Evolutionary conservation across 2,888 invertebrate species (phyloP), one percentile per base, ranked within the genome.

Genomic region (Drosophila nr. medialis): DNA sequence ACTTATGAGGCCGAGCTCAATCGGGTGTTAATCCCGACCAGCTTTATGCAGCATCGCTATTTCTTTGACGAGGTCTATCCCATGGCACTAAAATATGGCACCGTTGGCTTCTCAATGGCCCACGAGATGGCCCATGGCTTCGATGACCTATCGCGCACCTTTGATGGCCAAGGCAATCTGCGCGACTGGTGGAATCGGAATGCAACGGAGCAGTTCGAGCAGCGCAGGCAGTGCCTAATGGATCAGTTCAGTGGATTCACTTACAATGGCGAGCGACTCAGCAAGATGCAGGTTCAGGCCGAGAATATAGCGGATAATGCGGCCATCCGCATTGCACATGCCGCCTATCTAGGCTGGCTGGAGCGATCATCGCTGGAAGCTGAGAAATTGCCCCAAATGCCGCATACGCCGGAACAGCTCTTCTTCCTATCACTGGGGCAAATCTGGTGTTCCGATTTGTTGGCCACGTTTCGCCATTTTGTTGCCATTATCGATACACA

Each of bases 301-400:
- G 91, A 92, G 72, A 90, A 91, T 54, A 90, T 92, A 50, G 91
- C 92, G 18, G 93, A 92, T 63, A 92, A 91, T 79, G 86, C 84
- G n/a, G 93, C 90, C 11, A 56, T 92, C 10, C 92, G 90, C 36
- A 85, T 92, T 30, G 85, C 93, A 4, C 87, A 89, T 61, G 64
- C 72, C 15, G 92, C 92, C 29, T 93, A 91, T 50, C 61, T 77
- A 4, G 77, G 69, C 29, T 92, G 91, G 92, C 64, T 89, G n/a
- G 29, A 45, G 54, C 69, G 59, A 11, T 42, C 58, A 0, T 36
- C 71, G 10, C 8, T 61, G 30, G 66, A 81, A 0, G 24, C 70
- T 0, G 91, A 91, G 70, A 65, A 64, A 0, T 62, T 92, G 49
- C 91, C 92, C 0, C 75, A 83, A 4, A 73, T 92, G 64, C 34